phyloP scores from a whole-genome alignment of 2,888 invertebrate species.

The Xanthia togata region DNA sequence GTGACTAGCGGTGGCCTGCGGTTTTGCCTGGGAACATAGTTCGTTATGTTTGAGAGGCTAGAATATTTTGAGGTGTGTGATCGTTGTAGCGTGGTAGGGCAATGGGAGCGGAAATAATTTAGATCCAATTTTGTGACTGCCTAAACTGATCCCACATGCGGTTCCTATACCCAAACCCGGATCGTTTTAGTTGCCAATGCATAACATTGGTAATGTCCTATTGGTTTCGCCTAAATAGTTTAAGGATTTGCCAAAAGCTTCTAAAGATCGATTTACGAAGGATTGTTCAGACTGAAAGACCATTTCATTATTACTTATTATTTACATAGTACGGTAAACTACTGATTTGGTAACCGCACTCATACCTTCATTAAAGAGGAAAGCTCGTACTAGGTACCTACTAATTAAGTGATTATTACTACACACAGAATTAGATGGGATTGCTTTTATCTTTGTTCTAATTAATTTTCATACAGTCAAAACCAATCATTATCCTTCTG shows the following conservation, averaged over 20 bases:
- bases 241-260: neutral
- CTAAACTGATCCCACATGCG: neutral
- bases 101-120: neutral
- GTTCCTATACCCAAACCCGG: neutral
- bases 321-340: neutral
- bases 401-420: neutral
- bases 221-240: neutral
- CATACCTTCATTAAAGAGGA: neutral
- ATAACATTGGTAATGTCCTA: neutral
- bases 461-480: neutral
- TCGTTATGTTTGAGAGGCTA: slow-evolving; percentile 11
- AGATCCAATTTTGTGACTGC: neutral
- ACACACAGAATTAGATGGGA: neutral
- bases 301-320: neutral
- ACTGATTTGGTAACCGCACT: neutral
- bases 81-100: neutral
- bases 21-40: slow-evolving; percentile 43
- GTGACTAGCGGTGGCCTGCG: slow-evolving; percentile 39
- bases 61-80: neutral
- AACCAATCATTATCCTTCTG: too few species aligned
- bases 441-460: neutral
- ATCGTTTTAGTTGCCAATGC: neutral
- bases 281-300: neutral
- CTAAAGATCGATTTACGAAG: neutral
- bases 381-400: neutral